Evolutionary conservation across 2,797 vertebrate genomes (phyloP), one percentile per base, ranked within the genome.

Genomic region (Podarcis lilfordi): DNA sequence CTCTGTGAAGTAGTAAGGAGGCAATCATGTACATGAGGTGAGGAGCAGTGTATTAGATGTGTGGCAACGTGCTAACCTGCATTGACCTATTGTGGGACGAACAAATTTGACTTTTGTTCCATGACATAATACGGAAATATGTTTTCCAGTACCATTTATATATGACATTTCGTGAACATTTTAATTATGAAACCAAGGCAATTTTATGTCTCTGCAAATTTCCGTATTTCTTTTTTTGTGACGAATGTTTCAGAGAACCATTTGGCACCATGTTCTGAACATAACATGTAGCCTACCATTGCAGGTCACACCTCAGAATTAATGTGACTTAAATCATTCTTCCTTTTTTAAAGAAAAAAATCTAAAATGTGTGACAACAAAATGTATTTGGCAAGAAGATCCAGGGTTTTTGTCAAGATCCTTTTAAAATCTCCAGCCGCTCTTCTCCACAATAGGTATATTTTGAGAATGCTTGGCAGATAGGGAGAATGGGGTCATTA

Each of bases 401-500:
- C 78, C 68, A 89, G 0, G 82, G 8, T 92, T 86, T 87, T 92
- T 91, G 77, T 74, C 37, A 86, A 69, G 25, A 89, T 92, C 35
- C 69, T 45, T 86, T 91, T 25, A 43, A 89, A 84, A 92, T 93
- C 86, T 93, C 85, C 84, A 27, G 29, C 43, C 75, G 94, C 95
- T 95, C 29, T 89, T 82, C n/a, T 93, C 78, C 71, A 86, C 85
- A 90, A 76, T 37, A 90, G 77, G 68, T 88, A 80, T 92, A 35
- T 90, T 94, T 87, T 90, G 85, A 82, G 80, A 88, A 81, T 71
- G 40, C 64, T 93, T 88, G 84, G 32, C 32, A 82, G 80, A 37
- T 4, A 86, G 27, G 89, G 85, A 94, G 86, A 88, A 72, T 90
- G 89, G 55, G 92, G 92, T 95, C 94, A 94, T 61, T 86, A 82